phyloP scores from a whole-genome alignment of 2,888 invertebrate species.

The Dusona sp. region DNA sequence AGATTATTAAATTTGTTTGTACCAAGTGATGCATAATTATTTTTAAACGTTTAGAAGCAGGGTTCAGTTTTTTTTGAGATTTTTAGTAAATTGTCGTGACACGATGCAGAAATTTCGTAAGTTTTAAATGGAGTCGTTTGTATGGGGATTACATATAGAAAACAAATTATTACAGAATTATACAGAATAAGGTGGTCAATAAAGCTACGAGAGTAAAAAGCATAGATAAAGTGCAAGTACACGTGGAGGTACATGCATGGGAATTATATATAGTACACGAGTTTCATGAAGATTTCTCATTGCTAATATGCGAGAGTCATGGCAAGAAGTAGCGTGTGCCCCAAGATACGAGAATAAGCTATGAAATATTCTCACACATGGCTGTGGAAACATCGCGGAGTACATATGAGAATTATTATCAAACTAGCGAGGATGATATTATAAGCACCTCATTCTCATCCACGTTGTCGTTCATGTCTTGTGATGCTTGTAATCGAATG shows the following conservation, averaged over 20 bases:
- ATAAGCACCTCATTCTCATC: conserved; percentile 23
- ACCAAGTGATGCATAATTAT: too few species aligned
- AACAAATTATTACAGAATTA: conserved; percentile 16
- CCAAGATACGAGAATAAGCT: conserved; percentile 50
- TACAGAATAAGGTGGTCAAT: conserved; percentile 3
- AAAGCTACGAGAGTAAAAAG: conserved; percentile 46
- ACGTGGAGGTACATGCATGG: not conserved
- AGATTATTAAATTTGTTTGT: not conserved
- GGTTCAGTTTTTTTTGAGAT: not conserved
- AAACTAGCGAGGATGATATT: conserved; percentile 52
- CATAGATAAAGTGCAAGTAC: conserved; percentile 13
- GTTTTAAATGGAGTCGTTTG: not conserved
- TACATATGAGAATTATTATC: conserved; percentile 57
- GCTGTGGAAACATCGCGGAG: not conserved
- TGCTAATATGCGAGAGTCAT: conserved; percentile 56
- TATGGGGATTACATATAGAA: not conserved
- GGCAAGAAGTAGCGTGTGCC: conserved; percentile 31
- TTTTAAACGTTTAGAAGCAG: not conserved
- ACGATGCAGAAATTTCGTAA: not conserved
- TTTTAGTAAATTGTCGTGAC: not conserved
- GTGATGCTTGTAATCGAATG: conserved; percentile 54
- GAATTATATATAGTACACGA: conserved; percentile 8
- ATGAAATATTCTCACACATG: conserved; percentile 50
- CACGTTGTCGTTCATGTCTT: conserved; percentile 6
- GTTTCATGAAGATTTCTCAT: conserved; percentile 59